Conservation (phyloP, 2,113 vertebrate genomes). For the Pomatostomus ruficeps region DNA sequence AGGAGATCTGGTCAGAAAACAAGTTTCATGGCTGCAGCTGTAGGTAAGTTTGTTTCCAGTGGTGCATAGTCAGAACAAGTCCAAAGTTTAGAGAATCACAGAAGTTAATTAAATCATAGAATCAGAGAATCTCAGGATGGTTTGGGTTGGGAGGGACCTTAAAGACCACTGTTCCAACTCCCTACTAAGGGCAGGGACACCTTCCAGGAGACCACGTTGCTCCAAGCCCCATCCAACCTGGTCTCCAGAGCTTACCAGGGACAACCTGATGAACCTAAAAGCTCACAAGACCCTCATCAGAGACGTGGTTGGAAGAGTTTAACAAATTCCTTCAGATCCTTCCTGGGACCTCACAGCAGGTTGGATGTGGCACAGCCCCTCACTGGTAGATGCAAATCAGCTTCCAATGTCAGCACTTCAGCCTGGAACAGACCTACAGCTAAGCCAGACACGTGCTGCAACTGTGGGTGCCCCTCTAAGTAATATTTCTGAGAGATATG, state of each 20-base stretch:
- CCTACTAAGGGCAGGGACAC: not conserved
- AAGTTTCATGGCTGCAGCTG: not conserved
- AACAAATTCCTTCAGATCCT: not conserved
- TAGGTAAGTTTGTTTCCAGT: not conserved
- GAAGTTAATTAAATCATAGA: not conserved
- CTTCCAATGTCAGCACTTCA: not conserved
- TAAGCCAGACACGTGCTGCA: fast-evolving
- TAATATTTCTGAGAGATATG: not conserved
- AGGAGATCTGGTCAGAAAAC: not conserved
- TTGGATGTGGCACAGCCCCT: not conserved
- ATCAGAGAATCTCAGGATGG: not conserved
- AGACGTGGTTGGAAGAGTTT: not conserved
- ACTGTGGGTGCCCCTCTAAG: not conserved
- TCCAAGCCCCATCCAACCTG: not conserved
- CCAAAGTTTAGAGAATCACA: not conserved
- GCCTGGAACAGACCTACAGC: not conserved
- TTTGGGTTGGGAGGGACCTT: not conserved
- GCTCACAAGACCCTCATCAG: fast-evolving
- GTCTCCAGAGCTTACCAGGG: not conserved
- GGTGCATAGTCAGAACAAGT: not conserved
- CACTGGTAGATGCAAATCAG: not conserved
- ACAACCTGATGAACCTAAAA: not conserved
- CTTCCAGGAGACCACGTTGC: not conserved
- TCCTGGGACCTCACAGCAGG: not conserved
- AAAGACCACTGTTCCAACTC: not conserved